Conservation (phyloP, 2,113 vertebrate genomes). For the Coturnix japonica region DNA sequence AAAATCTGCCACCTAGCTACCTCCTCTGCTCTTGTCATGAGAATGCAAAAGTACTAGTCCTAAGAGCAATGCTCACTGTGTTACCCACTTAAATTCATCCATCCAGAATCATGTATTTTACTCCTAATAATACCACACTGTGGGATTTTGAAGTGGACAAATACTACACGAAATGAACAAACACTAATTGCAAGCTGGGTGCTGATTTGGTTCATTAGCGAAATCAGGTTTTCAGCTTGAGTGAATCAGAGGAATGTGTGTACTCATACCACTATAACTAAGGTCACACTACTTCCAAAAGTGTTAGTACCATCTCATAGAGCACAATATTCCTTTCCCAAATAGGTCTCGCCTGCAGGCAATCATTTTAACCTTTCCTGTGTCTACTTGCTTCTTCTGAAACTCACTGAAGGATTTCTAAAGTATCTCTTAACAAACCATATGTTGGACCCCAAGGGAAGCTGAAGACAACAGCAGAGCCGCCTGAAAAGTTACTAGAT, state of each 20-base stretch:
- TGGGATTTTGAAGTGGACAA: conserved; percentile 10
- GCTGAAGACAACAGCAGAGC: conserved; percentile 17
- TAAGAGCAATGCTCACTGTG: background rate
- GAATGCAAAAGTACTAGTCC: background rate
- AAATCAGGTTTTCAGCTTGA: background rate
- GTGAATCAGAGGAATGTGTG: background rate
- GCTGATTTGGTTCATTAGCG: conserved; percentile 1
- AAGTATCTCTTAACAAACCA: conserved; percentile 47
- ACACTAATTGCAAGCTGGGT: background rate
- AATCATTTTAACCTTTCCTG: background rate
- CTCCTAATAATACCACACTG: background rate
- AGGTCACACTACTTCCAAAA: background rate
- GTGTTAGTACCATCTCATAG: background rate
- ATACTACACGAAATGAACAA: conserved; percentile 10
- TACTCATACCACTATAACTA: background rate
- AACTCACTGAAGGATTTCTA: conserved; percentile 21
- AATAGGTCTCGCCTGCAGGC: background rate
- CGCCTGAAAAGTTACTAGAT: conserved; percentile 45
- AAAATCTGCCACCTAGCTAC: background rate
- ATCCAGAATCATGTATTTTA: background rate
- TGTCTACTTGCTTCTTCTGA: conserved; percentile 5
- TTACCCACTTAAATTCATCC: background rate
- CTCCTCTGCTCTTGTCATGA: background rate
- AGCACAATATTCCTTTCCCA: background rate
- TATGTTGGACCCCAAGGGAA: conserved; percentile 56